phyloP scores from a whole-genome alignment of 30 jellyfish, hydroid and myxozoan genomes.

The Sanderia malayensis region DNA sequence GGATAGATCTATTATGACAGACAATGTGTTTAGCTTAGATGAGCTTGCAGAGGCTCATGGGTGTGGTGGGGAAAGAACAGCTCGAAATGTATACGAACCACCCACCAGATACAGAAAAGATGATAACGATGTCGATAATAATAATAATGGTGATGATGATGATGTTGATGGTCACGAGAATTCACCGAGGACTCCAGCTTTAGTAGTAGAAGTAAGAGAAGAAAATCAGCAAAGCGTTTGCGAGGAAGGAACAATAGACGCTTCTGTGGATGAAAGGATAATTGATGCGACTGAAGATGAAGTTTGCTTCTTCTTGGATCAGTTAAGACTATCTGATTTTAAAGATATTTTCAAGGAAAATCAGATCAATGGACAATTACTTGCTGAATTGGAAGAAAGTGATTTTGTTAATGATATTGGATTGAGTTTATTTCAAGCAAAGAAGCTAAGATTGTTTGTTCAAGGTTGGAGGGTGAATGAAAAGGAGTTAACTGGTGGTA shows the following conservation, averaged over 20 bases:
- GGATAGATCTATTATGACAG: not conserved
- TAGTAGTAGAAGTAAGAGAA: not conserved
- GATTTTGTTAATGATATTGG: conserved; percentile 34
- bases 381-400: conserved; percentile 10
- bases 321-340: conserved; percentile 23
- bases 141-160: not conserved
- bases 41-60: not conserved
- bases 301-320: conserved; percentile 29
- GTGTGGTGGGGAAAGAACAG: not conserved
- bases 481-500: not conserved
- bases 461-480: conserved; percentile 62
- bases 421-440: conserved; percentile 42
- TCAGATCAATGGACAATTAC: conserved; percentile 55
- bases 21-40: not conserved
- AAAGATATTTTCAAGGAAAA: conserved; percentile 36
- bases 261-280: not conserved
- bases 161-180: not conserved
- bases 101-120: not conserved
- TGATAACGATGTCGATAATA: not conserved
- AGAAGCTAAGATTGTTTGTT: conserved; percentile 30
- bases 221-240: not conserved
- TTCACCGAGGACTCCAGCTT: not conserved
- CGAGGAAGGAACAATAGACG: not conserved
- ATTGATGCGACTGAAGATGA: conserved; percentile 45
- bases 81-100: not conserved